phyloP scores from a whole-genome alignment of 2,113 vertebrate genomes.

The Chaetops frenatus region DNA sequence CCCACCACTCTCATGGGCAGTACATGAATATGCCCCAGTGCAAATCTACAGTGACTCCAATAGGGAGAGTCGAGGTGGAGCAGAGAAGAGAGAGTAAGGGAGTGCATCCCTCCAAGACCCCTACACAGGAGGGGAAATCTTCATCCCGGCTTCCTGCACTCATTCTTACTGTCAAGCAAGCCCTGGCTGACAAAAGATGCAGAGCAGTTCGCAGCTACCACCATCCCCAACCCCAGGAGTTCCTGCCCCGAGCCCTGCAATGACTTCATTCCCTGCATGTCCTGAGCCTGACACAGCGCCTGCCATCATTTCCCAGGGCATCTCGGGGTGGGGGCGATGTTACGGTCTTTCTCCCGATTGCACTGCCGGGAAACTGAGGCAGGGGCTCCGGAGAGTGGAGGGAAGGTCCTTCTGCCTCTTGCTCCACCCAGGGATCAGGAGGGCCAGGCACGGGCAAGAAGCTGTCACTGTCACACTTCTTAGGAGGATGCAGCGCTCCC shows the following conservation, averaged over 20 bases:
- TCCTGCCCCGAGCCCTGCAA: neutral
- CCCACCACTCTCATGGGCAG: neutral
- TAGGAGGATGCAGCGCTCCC: neutral
- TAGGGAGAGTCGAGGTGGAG: neutral
- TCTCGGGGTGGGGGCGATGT: accelerated
- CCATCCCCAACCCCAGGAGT: neutral
- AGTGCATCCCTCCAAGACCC: neutral
- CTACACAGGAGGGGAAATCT: neutral
- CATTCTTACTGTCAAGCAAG: neutral
- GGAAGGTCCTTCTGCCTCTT: neutral
- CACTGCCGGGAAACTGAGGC: neutral
- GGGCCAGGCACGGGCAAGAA: neutral
- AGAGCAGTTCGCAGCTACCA: neutral
- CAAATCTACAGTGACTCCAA: neutral
- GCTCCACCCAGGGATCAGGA: neutral
- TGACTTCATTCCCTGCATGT: neutral
- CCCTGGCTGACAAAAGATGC: neutral
- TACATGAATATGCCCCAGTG: neutral
- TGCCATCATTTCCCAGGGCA: neutral
- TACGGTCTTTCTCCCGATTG: neutral
- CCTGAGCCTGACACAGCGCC: neutral
- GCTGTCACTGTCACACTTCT: slow-evolving; percentile 39
- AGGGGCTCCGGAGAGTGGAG: neutral
- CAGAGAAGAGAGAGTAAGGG: neutral
- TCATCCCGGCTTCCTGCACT: accelerated